Evolutionary conservation across 2,888 invertebrate genomes (phyloP), one percentile per base, ranked within the genome.

Genomic region (Drosophila nr. medialis): DNA sequence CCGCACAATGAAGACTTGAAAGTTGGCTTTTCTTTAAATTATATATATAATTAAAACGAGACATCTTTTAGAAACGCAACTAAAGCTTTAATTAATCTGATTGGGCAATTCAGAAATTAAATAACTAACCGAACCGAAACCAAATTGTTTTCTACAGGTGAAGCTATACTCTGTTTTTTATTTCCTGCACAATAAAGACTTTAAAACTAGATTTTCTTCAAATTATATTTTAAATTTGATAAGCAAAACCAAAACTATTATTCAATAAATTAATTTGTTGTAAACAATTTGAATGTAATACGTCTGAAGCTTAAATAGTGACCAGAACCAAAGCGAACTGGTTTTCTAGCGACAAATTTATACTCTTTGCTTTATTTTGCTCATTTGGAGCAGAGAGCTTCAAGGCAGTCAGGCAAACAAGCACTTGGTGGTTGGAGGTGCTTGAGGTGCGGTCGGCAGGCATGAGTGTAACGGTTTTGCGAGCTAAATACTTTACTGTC

Each of bases 401-500:
- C 29, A 36, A 61, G 11, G 34, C 30, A 34, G 40, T 27, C 34
- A n/a, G 18, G 8, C 50, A 61, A 49, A 13, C 18, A 54, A 38
- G 34, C 18, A 38, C 7, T 38, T 38, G 18, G 4, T 11, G 36
- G 36, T 53, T 24, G 21, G 0, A 18, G 7, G 2, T 2, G 50
- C 32, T 32, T 32, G 3, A 18, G 27, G 21, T 18, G 24, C 32
- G 13, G n/a, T 24, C 24, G 42, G 13, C 4, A 30, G 11, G 27
- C 7, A 8, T 15, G 8, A 7, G 63, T 18, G 54, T 24, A 34
- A 18, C 21, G 29, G n/a, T 56, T 34, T 59, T 34, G 21, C 32
- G 32, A 36, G 54, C 36, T 50, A 30, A 58, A 64, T 58, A 72
- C 64, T 34, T 65, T 62, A 64, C 61, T 86, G 84, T 84, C 84